Evolutionary conservation across 2,888 invertebrate species (phyloP), one percentile per base, ranked within the genome.

Genomic region (Notodonta ziczac): DNA sequence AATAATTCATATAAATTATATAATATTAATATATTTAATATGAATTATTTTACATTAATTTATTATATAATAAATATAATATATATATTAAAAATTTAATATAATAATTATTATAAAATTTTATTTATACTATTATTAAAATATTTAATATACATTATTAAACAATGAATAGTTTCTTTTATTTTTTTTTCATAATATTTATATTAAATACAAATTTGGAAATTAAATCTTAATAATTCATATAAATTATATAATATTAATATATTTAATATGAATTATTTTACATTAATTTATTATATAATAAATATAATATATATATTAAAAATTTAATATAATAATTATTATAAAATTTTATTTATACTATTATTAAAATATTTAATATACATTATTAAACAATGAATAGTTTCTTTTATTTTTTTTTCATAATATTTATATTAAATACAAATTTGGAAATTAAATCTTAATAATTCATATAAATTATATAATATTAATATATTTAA

Each of bases 121-220:
- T 35, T 35, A 35, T 35, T 35, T 35, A 35, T 35, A 35, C 5
- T 35, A 35, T 63, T 69, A 66, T 61, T 61, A 65, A 72, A 69
- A 72, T 72, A 69, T 72, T 69, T 72, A 72, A 69, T 74, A 66
- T 65, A 74, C 68, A 63, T 74, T 72, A 74, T 73, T 77, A 78
- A 73, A 76, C 58, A 58, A 68, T 74, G 46, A 72, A 68, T 74
- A 75, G 73, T 78, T 64, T 72, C 35, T 69, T 1, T 69, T 50
- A 50, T 14, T 73, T 72, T 73, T 59, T 70, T 63, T 77, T 74
- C 55, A 73, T 80, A 79, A 78, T 76, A 78, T 75, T 74, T 13
- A 69, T 69, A 70, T 65, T 78, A 70, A 81, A 78, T 70, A 59
- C 53, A 53, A 60, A 67, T 59, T 56, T 74, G 1, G 0, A 48